Evolutionary conservation across 2,888 invertebrate species (phyloP), one percentile per base, ranked within the genome.

Genomic region (Notocelia uddmanniana): DNA sequence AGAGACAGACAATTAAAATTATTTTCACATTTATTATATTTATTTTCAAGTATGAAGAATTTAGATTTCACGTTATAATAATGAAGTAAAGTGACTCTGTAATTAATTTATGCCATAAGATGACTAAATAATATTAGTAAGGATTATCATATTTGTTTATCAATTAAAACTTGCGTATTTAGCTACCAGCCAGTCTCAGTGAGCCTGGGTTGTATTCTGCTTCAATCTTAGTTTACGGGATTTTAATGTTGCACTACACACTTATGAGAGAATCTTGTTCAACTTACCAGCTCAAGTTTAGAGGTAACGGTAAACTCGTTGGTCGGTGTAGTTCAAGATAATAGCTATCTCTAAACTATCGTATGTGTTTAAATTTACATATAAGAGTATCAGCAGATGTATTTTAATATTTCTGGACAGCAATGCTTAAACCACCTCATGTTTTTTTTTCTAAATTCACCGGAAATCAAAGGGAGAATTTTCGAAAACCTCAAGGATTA

Each of bases 201-300:
- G n/a, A n/a, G 13, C n/a, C 23, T 60, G 23, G 23, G n/a, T 23
- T 45, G 3, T 18, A 6, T 41, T 26, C 11, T 18, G 26, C 60
- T 18, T 60, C 5, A 45, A 60, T 60, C 60, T 11, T 45, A 48
- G 45, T 45, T 45, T n/a, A 60, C 60, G 5, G 13, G 45, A 45
- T 60, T 45, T 60, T 18, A 45, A 60, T 21, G n/a, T 45, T 21
- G n/a, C 45, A 18, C 11, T 15, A 13, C 21, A 58, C 34, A 19
- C 13, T 37, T 37, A 37, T 58, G n/a, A 8, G 6, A 60, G 10
- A 23, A 41, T 41, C 59, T n/a, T 23, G 21, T 60, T 41, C 8
- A 23, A 23, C 23, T 45, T 34, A 45, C 8, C 19, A 60, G 23
- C n/a, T 45, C 45, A 45, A 45, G n/a, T 45, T 45, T 45, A 45